Percentiles rank a stretch among this genome's conserved stretches.
Conservation (phyloP, 1,140 invertebrate species). For the Cylas formicarius region DNA sequence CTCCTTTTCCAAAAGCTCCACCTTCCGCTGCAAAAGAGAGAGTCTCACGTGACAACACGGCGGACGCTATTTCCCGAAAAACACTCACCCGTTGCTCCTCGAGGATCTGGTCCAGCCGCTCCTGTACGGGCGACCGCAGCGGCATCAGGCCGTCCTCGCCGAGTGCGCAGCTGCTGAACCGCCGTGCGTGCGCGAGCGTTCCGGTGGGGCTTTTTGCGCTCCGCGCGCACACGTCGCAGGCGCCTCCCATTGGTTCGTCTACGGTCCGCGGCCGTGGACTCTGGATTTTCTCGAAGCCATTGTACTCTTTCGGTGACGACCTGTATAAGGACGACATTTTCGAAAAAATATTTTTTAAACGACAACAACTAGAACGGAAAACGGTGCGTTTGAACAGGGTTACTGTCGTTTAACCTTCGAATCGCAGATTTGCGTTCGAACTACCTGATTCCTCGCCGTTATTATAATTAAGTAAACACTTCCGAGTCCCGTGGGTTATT, state of each 20-base stretch:
- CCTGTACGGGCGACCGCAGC: slow-evolving; percentile 69
- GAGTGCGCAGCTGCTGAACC: slow-evolving; percentile 26
- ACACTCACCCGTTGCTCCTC: slow-evolving; percentile 63
- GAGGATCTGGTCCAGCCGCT: slow-evolving; percentile 71
- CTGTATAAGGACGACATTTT: slow-evolving; percentile 16
- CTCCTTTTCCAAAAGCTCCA: slow-evolving; percentile 62
- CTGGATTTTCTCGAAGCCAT: slow-evolving; percentile 35
- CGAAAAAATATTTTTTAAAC: no score
- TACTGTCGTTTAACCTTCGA: no score
- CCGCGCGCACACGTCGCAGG: slow-evolving; percentile 30
- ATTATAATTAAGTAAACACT: no score
- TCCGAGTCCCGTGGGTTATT: no score
- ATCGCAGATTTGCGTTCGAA: no score
- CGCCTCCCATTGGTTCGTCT: slow-evolving; percentile 22
- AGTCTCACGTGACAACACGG: neutral
- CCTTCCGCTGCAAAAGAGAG: slow-evolving; percentile 49
- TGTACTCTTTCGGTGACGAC: slow-evolving; percentile 34
- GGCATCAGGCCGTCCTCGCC: slow-evolving; percentile 73
- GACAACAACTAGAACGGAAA: no score
- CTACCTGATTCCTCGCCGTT: no score
- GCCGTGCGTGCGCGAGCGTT: slow-evolving; percentile 6
- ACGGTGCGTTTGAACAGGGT: no score
- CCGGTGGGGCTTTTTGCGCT: slow-evolving; percentile 25
- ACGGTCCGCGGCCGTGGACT: slow-evolving; percentile 25
- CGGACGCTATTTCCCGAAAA: neutral